These are phyloP conservation scores for Rhinoptilus africanus DNA, from an alignment of 2,113 vertebrate genomes.

Conservation along the genomic window DNA sequence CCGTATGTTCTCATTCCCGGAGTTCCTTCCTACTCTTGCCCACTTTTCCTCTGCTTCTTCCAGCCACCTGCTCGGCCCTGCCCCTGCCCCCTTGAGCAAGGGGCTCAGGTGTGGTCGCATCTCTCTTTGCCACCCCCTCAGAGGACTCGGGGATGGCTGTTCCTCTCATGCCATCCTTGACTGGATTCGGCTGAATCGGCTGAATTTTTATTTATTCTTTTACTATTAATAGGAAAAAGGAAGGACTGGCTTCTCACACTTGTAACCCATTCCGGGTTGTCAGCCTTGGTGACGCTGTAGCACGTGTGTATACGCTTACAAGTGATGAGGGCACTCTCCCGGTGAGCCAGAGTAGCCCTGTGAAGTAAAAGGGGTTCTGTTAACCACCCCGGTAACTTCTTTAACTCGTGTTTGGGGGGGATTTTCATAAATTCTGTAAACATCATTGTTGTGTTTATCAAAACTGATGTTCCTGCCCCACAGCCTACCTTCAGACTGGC, in stretches of 20 bases:
- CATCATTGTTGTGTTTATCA: neutral
- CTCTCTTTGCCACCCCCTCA: neutral
- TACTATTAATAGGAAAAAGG: neutral
- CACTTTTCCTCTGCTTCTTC: neutral
- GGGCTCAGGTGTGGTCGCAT: neutral
- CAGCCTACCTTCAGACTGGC: conserved; percentile 30
- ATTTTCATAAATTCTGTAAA: neutral
- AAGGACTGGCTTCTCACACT: neutral
- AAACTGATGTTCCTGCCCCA: neutral
- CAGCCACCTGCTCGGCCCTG: neutral
- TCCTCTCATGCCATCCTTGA: neutral
- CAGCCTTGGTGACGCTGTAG: neutral
- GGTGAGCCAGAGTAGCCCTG: neutral
- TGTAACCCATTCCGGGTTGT: neutral
- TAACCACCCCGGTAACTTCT: neutral
- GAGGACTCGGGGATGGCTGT: neutral
- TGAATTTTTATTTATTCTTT: neutral
- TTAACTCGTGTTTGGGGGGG: neutral
- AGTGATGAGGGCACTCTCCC: neutral
- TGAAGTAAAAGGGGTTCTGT: neutral
- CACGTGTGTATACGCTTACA: neutral
- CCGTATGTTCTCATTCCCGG: neutral
- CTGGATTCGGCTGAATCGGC: neutral
- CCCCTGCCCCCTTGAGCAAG: accelerated
- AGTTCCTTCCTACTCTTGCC: neutral